Conservation (phyloP, 2,113 vertebrate genomes). For the Megaleporinus macrocephalus region DNA sequence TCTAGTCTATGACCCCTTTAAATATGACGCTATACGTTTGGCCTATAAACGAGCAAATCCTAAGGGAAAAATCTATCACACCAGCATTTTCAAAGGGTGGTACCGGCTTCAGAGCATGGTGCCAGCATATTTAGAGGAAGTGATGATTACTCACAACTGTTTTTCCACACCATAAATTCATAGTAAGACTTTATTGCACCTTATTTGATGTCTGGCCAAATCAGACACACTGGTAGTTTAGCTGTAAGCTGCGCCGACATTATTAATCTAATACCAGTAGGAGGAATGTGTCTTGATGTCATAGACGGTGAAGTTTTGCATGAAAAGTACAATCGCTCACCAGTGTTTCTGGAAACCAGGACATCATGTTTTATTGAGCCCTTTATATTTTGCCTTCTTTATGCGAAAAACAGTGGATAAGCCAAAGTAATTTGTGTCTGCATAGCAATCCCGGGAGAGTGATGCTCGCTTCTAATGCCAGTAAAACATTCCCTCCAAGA, state of each 20-base stretch:
- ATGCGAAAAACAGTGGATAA: constrained; percentile 55
- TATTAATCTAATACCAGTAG: not conserved
- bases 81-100: no score
- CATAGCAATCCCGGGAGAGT: constrained; percentile 64
- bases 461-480: constrained; percentile 65
- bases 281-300: not conserved
- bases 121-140: no score
- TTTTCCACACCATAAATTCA: no score
- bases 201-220: not conserved
- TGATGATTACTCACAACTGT: no score
- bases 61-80: no score
- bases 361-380: constrained; percentile 45
- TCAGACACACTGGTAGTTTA: not conserved
- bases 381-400: constrained; percentile 53
- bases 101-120: no score
- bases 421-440: constrained; percentile 73
- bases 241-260: no score
- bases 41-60: no score
- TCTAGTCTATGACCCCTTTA: no score
- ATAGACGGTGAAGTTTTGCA: not conserved
- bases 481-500: constrained; percentile 73
- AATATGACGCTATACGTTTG: no score
- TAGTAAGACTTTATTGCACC: no score
- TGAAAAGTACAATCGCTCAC: constrained; percentile 27
- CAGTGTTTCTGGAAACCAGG: constrained; percentile 50